A percentile compares a stretch with the other conserved stretches of the same genome.
phyloP scores from a whole-genome alignment of 2,888 invertebrate species.

The Plebejus melissa region DNA sequence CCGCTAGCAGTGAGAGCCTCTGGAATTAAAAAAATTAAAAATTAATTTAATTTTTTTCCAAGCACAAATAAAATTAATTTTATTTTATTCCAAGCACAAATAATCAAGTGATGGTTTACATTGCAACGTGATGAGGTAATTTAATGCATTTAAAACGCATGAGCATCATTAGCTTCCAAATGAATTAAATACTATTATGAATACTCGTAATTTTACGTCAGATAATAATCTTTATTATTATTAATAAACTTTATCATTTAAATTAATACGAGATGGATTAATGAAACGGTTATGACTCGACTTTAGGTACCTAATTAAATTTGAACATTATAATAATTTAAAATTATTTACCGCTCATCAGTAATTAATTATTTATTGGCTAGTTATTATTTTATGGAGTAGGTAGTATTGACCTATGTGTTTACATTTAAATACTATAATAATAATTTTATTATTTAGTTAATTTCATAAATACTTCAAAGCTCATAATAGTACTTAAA shows the following conservation, averaged over 20 bases:
- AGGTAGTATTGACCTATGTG: background rate
- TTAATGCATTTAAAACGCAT: too few species aligned
- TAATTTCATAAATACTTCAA: background rate
- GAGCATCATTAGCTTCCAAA: too few species aligned
- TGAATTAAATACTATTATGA: too few species aligned
- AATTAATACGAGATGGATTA: too few species aligned
- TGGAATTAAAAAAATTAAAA: slow-evolving; percentile 46
- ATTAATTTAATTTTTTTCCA: background rate
- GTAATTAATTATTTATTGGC: background rate
- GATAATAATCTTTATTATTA: too few species aligned
- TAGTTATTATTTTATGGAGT: background rate
- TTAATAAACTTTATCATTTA: too few species aligned
- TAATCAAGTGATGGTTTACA: background rate
- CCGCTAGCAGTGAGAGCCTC: slow-evolving; percentile 74
- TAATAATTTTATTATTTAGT: too few species aligned
- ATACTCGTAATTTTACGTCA: too few species aligned
- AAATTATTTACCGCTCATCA: background rate
- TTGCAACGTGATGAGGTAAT: too few species aligned
- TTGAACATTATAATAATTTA: background rate
- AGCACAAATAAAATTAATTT: background rate
- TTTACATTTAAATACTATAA: too few species aligned
- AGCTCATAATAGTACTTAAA: background rate
- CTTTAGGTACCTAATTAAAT: background rate
- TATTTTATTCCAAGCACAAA: background rate
- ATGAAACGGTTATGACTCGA: background rate